Conservation (phyloP, 2,888 invertebrate species). For the Pyralis farinalis region DNA sequence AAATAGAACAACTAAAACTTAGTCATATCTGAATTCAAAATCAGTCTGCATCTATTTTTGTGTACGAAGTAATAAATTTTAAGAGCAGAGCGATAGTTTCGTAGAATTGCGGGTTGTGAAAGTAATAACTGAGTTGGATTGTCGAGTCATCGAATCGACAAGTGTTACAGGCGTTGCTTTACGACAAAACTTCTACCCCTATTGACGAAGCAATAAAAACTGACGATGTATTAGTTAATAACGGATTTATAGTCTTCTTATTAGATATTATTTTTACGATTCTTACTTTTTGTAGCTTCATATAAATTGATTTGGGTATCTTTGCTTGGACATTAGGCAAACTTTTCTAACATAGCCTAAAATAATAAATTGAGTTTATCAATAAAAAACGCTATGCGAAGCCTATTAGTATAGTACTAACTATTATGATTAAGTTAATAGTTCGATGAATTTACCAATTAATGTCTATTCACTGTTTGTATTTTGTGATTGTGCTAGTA, state of each 20-base stretch:
- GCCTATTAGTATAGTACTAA: too few relatives aligned
- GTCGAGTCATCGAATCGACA: conserved; percentile 28
- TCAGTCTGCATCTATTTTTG: conserved; percentile 19
- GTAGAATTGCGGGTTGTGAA: conserved; percentile 23
- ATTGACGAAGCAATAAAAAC: conserved; percentile 27
- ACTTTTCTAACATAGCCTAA: too few relatives aligned
- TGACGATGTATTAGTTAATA: conserved; percentile 18
- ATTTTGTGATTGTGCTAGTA: too few relatives aligned
- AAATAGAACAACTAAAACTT: neutral
- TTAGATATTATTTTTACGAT: neutral
- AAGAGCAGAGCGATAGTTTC: conserved; percentile 33
- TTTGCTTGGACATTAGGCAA: too few relatives aligned
- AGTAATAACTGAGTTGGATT: conserved; percentile 19
- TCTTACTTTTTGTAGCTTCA: too few relatives aligned
- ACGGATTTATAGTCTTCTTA: conserved; percentile 5
- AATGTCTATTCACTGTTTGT: too few relatives aligned
- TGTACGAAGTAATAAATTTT: conserved; percentile 37
- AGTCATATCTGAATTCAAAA: neutral
- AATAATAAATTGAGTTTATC: too few relatives aligned
- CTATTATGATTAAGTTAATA: too few relatives aligned
- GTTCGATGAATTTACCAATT: too few relatives aligned
- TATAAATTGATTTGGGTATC: too few relatives aligned
- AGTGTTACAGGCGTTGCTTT: conserved; percentile 26
- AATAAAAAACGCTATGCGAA: too few relatives aligned
- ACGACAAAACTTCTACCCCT: conserved; percentile 30